Evolutionary conservation across 2,113 vertebrate species (phyloP).

Genomic region (Zapornia atra): DNA sequence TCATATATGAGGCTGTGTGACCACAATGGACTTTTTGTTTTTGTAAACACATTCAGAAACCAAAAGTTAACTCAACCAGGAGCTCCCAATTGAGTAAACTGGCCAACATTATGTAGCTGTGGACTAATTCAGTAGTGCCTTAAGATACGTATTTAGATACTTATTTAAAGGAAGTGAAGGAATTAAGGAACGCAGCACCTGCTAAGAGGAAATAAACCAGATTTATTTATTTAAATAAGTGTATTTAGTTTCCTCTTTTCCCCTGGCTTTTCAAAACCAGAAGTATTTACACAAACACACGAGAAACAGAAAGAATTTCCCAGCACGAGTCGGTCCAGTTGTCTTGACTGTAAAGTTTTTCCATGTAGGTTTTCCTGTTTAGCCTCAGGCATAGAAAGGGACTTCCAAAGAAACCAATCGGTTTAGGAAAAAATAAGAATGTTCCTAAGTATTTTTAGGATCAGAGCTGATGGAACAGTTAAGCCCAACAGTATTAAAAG

Average conservation of each 20-base stretch:
- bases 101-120: accelerated
- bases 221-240: background rate
- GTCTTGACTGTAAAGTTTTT: background rate
- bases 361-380: background rate
- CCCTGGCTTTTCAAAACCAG: background rate
- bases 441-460: background rate
- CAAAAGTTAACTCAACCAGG: background rate
- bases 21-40: background rate
- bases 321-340: background rate
- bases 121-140: background rate
- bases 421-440: background rate
- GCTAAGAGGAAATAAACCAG: background rate
- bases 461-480: background rate
- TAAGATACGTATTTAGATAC: background rate
- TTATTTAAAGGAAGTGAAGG: background rate
- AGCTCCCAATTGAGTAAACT: background rate
- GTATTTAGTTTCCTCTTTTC: background rate
- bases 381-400: background rate
- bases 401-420: background rate
- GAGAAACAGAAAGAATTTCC: background rate
- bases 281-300: background rate
- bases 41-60: background rate
- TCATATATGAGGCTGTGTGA: background rate
- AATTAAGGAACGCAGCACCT: background rate
- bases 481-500: background rate